Percentiles rank a stretch among this genome's conserved stretches.
Evolutionary conservation across 2,797 vertebrate species (phyloP).

Genomic region (Syngnathus acus): DNA sequence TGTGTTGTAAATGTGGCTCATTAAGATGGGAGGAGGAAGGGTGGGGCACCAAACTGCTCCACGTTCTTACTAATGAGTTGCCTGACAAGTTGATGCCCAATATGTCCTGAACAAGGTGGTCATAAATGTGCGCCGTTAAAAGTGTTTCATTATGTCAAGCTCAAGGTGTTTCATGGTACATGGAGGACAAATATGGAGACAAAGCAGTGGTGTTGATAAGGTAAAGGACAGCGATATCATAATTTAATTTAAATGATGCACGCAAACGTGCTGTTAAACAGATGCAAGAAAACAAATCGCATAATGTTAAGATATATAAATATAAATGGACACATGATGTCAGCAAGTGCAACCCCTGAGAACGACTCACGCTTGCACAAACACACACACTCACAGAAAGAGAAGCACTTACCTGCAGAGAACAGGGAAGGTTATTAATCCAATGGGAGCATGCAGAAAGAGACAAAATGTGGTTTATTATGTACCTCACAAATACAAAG

Average conservation of each 20-base stretch:
- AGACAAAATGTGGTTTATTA: background rate
- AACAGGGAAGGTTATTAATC: background rate
- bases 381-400: slow-evolving; percentile 6
- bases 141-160: slow-evolving; percentile 23
- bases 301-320: background rate
- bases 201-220: slow-evolving; percentile 1
- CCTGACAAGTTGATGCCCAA: slow-evolving; percentile 43
- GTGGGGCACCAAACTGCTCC: slow-evolving; percentile 44
- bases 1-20: slow-evolving; percentile 62
- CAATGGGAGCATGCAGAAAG: slow-evolving; percentile 1
- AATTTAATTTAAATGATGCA: background rate
- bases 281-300: too few species aligned
- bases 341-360: background rate
- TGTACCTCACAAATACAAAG: background rate
- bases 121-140: slow-evolving; percentile 55
- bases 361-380: background rate
- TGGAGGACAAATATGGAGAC: slow-evolving; percentile 44
- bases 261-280: too few species aligned
- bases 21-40: slow-evolving; percentile 49
- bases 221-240: slow-evolving; percentile 9
- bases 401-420: slow-evolving; percentile 5
- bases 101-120: slow-evolving; percentile 46
- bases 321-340: background rate
- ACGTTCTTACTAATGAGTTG: slow-evolving; percentile 41
- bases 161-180: slow-evolving; percentile 51